Conservation (phyloP, 2,113 vertebrate genomes). For the Protomyctophum bolini region DNA sequence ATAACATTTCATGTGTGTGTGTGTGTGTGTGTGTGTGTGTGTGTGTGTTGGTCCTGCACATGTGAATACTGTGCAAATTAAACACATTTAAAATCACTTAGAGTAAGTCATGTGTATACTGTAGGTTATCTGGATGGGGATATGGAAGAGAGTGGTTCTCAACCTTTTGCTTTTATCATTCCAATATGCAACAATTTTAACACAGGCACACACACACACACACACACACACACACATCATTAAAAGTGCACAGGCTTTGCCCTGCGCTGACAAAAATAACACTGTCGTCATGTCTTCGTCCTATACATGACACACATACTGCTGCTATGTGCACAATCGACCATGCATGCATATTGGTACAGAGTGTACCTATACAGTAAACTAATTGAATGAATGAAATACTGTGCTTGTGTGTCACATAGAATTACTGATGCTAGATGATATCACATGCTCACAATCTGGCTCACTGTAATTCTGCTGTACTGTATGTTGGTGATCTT, state of each 20-base stretch:
- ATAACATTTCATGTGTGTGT: not conserved
- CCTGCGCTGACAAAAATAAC: not conserved
- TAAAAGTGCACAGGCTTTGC: not conserved
- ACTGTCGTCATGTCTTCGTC: not conserved
- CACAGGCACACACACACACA: no score
- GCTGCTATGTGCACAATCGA: not conserved
- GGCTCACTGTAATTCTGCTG: no score
- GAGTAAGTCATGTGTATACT: no score
- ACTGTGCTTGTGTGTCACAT: no score
- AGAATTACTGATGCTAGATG: no score
- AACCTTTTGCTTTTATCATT: no score
- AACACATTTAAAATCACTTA: slow-evolving; percentile 7
- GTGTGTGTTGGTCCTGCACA: not conserved
- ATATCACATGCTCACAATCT: no score
- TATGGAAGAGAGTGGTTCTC: no score
- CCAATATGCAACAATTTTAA: no score
- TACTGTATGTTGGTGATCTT: no score
- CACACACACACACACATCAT: no score
- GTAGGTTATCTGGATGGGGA: no score
- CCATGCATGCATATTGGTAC: not conserved
- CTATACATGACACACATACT: not conserved
- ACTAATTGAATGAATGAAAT: not conserved
- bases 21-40: not conserved
- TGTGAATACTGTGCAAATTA: not conserved
- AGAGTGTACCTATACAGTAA: not conserved